phyloP scores from a whole-genome alignment of 2,113 vertebrate genomes.

The Ammospiza caudacuta region DNA sequence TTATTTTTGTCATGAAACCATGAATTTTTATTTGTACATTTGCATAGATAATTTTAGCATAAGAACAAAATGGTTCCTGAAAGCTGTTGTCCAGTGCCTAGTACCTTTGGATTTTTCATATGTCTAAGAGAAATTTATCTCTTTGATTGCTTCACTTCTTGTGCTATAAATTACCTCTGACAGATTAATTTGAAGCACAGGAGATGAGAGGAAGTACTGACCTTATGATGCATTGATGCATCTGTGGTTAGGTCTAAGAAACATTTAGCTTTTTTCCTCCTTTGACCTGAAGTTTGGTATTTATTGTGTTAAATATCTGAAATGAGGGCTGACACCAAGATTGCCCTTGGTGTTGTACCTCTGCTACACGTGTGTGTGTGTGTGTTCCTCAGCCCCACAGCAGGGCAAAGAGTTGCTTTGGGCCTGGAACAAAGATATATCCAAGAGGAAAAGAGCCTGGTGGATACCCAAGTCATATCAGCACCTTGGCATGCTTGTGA shows the following conservation, averaged over 20 bases:
- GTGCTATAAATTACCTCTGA: not conserved
- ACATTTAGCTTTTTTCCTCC: not conserved
- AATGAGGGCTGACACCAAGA: not conserved
- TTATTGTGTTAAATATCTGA: not conserved
- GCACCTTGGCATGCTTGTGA: not conserved
- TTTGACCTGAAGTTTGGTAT: not conserved
- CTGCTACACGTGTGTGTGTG: fast-evolving
- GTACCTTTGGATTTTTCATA: not conserved
- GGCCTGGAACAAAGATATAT: not conserved
- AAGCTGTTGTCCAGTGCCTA: not conserved
- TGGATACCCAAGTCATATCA: fast-evolving
- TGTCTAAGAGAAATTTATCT: not conserved
- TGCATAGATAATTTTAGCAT: not conserved
- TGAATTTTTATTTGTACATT: not conserved
- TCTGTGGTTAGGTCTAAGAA: not conserved
- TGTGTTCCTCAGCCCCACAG: not conserved
- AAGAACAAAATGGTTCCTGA: not conserved
- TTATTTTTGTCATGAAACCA: not conserved
- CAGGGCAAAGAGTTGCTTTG: not conserved
- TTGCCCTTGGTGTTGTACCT: not conserved
- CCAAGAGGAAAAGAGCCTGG: not conserved
- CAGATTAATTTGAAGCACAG: not conserved
- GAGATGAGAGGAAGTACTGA: not conserved
- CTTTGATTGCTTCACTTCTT: not conserved
- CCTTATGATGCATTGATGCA: not conserved